Evolutionary conservation across 1,140 invertebrate genomes (phyloP).

Genomic region (Drosophila dunni): DNA sequence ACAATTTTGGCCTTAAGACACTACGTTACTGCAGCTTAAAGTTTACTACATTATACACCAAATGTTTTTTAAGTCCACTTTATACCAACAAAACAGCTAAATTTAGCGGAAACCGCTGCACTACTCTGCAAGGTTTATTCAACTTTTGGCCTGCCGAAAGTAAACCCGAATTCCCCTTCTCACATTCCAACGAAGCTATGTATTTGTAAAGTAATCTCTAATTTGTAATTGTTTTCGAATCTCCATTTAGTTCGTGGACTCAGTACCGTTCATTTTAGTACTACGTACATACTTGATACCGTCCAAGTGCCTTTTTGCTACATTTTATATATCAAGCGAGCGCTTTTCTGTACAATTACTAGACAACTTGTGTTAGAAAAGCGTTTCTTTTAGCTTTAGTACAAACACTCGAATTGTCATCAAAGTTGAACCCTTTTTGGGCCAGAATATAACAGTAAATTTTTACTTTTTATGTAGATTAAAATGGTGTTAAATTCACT

Average conservation of each 20-base stretch:
- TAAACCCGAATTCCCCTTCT: neutral
- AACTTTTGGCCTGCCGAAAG: too few species aligned
- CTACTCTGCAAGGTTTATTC: too few species aligned
- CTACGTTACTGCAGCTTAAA: too few species aligned
- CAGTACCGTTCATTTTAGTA: conserved; percentile 37
- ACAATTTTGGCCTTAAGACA: too few species aligned
- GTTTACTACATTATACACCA: too few species aligned
- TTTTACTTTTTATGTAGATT: neutral
- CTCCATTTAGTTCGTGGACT: conserved; percentile 50
- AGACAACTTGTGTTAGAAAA: neutral
- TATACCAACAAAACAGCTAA: too few species aligned
- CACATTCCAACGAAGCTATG: conserved; percentile 31
- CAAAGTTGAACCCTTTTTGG: conserved; percentile 19
- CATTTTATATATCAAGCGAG: neutral
- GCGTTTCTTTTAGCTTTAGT: conserved; percentile 23
- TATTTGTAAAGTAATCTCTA: conserved; percentile 2
- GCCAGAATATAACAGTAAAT: neutral
- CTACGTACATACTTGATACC: conserved; percentile 15
- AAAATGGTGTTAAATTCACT: too few species aligned
- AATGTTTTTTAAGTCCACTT: too few species aligned
- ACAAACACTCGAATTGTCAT: conserved; percentile 29
- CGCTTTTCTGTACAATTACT: neutral
- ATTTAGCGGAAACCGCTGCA: too few species aligned
- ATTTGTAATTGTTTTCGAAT: conserved; percentile 7
- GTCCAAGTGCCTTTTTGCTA: conserved; percentile 56